phyloP scores from a whole-genome alignment of 2,888 invertebrate species.

The Aleiodes alternator region DNA sequence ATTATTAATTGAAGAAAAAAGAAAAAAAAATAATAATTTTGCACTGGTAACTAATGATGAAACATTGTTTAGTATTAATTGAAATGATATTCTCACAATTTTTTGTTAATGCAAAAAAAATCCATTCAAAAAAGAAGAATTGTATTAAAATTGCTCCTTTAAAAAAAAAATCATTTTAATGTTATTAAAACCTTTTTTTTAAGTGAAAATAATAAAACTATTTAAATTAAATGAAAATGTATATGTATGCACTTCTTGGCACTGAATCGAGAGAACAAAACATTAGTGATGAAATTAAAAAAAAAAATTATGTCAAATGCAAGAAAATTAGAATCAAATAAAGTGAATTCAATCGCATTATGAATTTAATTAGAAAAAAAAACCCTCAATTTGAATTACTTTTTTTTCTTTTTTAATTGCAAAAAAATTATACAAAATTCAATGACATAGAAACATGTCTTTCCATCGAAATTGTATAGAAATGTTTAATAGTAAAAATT shows the following conservation, averaged over 20 bases:
- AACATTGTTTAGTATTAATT: conserved; percentile 24
- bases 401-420: not conserved
- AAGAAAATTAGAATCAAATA: conserved; percentile 26
- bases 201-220: conserved; percentile 24
- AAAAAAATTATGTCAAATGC: conserved; percentile 11
- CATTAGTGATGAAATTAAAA: not conserved
- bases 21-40: conserved; percentile 23
- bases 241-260: conserved; percentile 34
- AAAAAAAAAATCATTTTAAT: not conserved
- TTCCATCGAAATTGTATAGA: not conserved
- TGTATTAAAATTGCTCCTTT: conserved; percentile 6
- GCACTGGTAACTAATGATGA: conserved; percentile 44
- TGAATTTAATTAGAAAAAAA: not conserved
- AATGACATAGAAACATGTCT: conserved; percentile 1
- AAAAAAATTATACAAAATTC: not conserved
- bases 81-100: conserved; percentile 1
- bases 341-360: conserved; percentile 34
- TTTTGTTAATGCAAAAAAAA: not conserved
- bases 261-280: conserved; percentile 27
- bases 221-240: conserved; percentile 35
- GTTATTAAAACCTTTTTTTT: conserved; percentile 6
- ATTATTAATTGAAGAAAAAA: conserved; percentile 28
- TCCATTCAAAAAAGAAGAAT: not conserved
- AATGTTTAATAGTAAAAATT: not conserved
- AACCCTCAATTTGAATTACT: not conserved